Base-by-base conservation (phyloP, 2,888 invertebrate species). In the Cantharis rufa region DNA sequence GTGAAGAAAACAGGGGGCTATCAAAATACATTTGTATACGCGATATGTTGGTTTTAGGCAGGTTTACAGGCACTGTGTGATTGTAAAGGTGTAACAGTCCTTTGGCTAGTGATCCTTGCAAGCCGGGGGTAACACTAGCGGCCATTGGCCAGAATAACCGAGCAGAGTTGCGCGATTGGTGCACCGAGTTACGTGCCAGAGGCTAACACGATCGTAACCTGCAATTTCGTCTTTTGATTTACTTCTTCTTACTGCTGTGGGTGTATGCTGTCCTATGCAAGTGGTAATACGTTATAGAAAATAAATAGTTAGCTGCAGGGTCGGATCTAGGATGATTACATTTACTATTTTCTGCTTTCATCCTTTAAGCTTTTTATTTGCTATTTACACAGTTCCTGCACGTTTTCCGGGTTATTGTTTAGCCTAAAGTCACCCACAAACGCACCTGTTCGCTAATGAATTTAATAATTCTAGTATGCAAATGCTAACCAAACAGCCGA, bases 161-260 rank as follows among this genome's bases (percentile, higher is more conserved):
- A 84, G 84, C 83, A 72, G 82, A 84, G 86, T 84, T 83, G 83
- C 84, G 86, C 86, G 84, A 87, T 87, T 87, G 88, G 88, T 85
- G 85, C 86, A 85, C 86, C 86, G 86, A 85, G 86, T 86, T 86
- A 85, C 86, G 85, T 84, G 86, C 87, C 86, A 83, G 84, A 81
- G 86, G 87, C 85, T 82, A 85, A 84, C 82, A 83, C 85, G 86
- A 86, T 86, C 85, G 84, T 84, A 85, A 86, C 86, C 86, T 86
- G 86, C 87, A 86, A 87, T 86, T 86, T 86, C 86, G 84, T 86
- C 87, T 85, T 87, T 86, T 86, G 86, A 87, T 87, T 87, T 86
- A 86, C 86, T 86, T 85, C 85, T 81, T 81, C 80, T 82, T 83
- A 80, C 78, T 75, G 80, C 82, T 82, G 86, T 85, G 84, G 84